phyloP scores from a whole-genome alignment of 2,797 vertebrate genomes.

The Pseudotriccus pelzelni region DNA sequence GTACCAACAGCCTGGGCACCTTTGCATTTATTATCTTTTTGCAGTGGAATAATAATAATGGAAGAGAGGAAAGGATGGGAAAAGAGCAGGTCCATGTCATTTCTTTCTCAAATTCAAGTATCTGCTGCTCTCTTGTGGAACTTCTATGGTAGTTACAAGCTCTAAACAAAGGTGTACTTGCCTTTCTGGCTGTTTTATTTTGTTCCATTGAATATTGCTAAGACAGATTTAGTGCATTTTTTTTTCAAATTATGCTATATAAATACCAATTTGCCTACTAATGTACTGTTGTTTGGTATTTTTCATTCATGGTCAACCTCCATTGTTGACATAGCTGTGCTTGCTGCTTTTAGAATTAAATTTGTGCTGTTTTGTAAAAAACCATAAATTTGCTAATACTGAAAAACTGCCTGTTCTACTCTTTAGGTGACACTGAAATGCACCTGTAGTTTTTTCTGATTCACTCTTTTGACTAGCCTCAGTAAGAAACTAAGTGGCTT shows the following conservation, averaged over 20 bases:
- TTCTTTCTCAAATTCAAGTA: slow-evolving; percentile 36
- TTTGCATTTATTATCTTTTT: slow-evolving; percentile 32
- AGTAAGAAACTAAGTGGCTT: neutral
- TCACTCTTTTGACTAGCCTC: neutral
- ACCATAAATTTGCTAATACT: neutral
- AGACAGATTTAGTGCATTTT: neutral
- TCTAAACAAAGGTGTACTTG: neutral
- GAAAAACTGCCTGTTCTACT: neutral
- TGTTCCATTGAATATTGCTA: neutral
- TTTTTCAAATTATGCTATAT: neutral
- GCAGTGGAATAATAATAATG: neutral
- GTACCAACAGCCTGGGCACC: neutral
- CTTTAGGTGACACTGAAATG: neutral
- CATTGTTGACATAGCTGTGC: neutral
- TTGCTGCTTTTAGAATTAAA: neutral
- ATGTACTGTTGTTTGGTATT: neutral
- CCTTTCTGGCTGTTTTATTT: neutral
- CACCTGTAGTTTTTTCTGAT: neutral
- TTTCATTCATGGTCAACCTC: neutral
- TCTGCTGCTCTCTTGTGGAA: slow-evolving; percentile 74
- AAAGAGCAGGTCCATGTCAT: rapidly evolving
- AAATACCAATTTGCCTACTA: neutral
- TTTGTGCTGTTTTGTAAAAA: neutral
- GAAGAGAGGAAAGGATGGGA: neutral
- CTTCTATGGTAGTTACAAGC: neutral